These are phyloP conservation scores for Neosilurus mollespiculum DNA, from an alignment of 2,797 vertebrate genomes.

Conservation along the genomic window DNA sequence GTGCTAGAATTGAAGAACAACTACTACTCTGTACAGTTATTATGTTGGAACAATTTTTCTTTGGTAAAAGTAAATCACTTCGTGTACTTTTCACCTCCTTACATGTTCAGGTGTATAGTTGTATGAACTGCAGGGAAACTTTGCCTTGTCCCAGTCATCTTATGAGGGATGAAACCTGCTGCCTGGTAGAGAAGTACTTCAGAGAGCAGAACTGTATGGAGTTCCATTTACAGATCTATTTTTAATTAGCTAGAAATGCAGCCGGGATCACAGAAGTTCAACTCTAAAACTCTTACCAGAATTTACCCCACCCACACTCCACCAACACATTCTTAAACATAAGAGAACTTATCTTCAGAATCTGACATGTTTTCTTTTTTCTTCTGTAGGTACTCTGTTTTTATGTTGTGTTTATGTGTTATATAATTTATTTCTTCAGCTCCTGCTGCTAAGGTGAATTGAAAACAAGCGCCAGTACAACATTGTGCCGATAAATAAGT, in stretches of 20 bases:
- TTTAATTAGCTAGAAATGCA: constrained; percentile 57
- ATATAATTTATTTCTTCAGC: constrained; percentile 19
- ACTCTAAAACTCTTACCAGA: constrained; percentile 29
- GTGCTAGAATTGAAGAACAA: neutral
- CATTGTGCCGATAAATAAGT: neutral
- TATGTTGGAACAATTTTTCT: neutral
- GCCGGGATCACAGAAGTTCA: constrained; percentile 51
- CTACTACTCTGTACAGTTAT: neutral
- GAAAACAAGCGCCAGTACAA: neutral
- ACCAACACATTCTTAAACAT: constrained; percentile 28
- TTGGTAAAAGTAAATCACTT: neutral
- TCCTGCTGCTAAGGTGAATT: neutral
- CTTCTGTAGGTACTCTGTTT: neutral
- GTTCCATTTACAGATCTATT: constrained; percentile 52
- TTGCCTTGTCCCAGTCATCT: constrained; percentile 10
- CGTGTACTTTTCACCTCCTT: neutral
- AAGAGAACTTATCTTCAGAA: constrained; percentile 31
- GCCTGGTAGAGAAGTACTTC: constrained; percentile 40
- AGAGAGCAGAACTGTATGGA: constrained; percentile 34
- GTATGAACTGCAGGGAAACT: neutral
- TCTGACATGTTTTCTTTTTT: constrained; percentile 13
- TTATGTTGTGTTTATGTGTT: constrained; percentile 1
- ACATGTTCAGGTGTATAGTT: neutral
- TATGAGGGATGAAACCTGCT: constrained; percentile 37
- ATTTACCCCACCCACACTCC: constrained; percentile 25